A percentile compares a stretch with the other conserved stretches of the same genome.
Evolutionary conservation across 1,140 invertebrate species (phyloP).

Genomic region (Penaeus japonicus): DNA sequence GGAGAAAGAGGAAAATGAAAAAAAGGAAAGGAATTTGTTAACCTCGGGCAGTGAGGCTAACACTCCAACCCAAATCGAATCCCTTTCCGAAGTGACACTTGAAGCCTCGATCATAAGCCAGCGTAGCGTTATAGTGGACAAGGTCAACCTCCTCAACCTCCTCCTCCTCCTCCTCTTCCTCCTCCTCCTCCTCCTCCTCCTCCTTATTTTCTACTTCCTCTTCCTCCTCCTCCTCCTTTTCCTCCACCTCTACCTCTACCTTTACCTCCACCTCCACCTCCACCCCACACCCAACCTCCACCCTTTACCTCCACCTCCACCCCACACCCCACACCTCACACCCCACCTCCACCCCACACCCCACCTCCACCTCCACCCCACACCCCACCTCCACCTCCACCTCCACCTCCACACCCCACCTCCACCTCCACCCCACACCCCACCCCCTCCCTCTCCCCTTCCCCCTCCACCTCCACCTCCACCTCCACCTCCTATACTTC

Average conservation of each 20-base stretch:
- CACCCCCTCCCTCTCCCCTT: background rate
- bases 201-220: background rate
- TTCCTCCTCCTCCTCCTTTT: background rate
- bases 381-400: background rate
- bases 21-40: background rate
- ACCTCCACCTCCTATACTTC: background rate
- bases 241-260: background rate
- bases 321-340: background rate
- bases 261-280: background rate
- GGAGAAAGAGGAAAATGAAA: background rate
- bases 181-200: background rate
- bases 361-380: background rate
- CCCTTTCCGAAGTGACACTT: too few relatives aligned
- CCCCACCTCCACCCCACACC: background rate
- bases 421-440: background rate
- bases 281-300: background rate
- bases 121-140: too few relatives aligned
- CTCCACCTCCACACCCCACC: background rate
- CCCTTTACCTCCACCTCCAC: background rate
- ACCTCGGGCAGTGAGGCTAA: too few relatives aligned
- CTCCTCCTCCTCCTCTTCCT: background rate
- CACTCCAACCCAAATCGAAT: too few relatives aligned
- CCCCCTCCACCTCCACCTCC: background rate
- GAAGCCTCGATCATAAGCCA: too few relatives aligned
- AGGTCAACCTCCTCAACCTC: background rate